Conservation (phyloP, 2,113 vertebrate species). For the Megalops atlanticus region DNA sequence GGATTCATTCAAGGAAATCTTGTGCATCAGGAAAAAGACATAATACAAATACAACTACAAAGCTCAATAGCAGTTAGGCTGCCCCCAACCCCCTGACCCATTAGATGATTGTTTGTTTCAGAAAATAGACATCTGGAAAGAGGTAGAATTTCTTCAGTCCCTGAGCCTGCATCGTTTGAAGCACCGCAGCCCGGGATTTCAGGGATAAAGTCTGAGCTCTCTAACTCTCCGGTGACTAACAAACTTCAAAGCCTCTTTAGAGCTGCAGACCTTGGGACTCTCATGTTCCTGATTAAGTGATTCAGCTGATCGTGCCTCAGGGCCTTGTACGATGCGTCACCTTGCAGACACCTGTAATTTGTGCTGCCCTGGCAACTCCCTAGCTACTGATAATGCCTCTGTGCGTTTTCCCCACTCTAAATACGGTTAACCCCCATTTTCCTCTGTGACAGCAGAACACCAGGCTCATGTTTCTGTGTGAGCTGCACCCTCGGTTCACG, state of each 20-base stretch:
- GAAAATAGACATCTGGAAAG: background rate
- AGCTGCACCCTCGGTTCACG: background rate
- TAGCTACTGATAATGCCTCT: background rate
- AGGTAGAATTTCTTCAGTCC: background rate
- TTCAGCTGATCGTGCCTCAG: slow-evolving; percentile 1
- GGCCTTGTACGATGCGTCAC: background rate
- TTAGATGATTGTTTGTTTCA: background rate
- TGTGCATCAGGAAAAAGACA: no score
- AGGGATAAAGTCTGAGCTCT: background rate
- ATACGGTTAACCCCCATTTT: background rate
- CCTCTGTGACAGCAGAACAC: background rate
- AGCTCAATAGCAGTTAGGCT: no score
- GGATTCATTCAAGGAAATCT: no score
- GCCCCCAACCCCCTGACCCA: background rate
- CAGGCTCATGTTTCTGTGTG: background rate
- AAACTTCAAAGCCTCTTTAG: slow-evolving; percentile 3
- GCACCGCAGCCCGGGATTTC: background rate
- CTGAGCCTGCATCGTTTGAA: background rate
- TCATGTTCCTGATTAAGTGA: background rate
- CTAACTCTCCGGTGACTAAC: background rate
- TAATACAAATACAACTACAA: no score
- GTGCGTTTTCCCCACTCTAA: background rate
- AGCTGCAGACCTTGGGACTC: background rate
- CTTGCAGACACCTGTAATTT: slow-evolving; percentile 2
- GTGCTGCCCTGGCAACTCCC: background rate